Conservation (phyloP, 2,888 invertebrate species). For the Xylocampa areola region DNA sequence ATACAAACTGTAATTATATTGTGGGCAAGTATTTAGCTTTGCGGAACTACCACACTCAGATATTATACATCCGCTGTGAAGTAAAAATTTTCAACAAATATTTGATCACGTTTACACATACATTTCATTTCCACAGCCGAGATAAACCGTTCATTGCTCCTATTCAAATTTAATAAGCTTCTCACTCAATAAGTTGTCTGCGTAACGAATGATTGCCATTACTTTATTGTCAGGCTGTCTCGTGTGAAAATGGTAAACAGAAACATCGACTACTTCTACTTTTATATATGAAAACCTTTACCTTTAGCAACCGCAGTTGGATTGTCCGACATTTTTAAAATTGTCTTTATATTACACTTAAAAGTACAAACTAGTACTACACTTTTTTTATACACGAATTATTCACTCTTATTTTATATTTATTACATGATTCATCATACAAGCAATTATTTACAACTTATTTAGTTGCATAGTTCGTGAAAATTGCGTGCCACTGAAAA, state of each 20-base stretch:
- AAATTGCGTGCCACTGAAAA: conserved; percentile 24
- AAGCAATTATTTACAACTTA: conserved; percentile 30
- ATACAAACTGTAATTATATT: too few relatives aligned
- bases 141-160: conserved; percentile 4
- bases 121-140: conserved; percentile 26
- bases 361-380: conserved; percentile 51
- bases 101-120: not conserved
- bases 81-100: not conserved
- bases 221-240: conserved; percentile 8
- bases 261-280: conserved; percentile 10
- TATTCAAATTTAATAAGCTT: not conserved
- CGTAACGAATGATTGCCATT: conserved; percentile 13
- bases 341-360: conserved; percentile 52
- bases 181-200: conserved; percentile 2
- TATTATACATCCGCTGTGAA: too few relatives aligned
- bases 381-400: conserved; percentile 51
- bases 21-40: too few relatives aligned
- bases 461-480: conserved; percentile 28
- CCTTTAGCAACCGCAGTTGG: conserved; percentile 77
- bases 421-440: conserved; percentile 27
- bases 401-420: conserved; percentile 44
- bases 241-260: conserved; percentile 24
- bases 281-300: conserved; percentile 59
- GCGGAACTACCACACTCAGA: too few relatives aligned
- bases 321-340: conserved; percentile 73